Evolutionary conservation across 2,797 vertebrate species (phyloP), one percentile per base, ranked within the genome.

Genomic region (Tamandua tetradactyla): DNA sequence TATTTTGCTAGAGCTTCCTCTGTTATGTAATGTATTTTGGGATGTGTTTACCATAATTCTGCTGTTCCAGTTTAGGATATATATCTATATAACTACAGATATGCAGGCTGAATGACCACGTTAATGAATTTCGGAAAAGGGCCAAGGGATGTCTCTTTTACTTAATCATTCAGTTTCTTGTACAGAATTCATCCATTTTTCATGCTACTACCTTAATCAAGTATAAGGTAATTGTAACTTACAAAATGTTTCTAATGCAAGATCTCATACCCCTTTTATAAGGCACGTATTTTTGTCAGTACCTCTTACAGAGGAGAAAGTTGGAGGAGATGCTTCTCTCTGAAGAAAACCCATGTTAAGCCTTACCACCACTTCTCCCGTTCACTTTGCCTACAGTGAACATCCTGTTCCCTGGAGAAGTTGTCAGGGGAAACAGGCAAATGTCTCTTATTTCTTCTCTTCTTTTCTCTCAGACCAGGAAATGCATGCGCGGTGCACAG

Each of bases 401-500:
- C n/a, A 7, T 15, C 27, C 5, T 66, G 25, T 17, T 52, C 35
- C 0, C 2, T 15, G 7, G 13, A 37, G 17, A 15, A 79, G 25
- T 25, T 49, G 2, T 37, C 35, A 17, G 7, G 44, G 18, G 0
- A 2, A 52, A n/a, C 6, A 49, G 4, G 2, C 15, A 10, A 15
- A 4, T 55, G 2, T 5, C n/a, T 47, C 40, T 78, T 84, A 14
- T 32, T 78, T 25, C 25, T 85, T 32, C 25, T 85, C 44, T 62
- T 82, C 7, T 64, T 66, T 66, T 11, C 37, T 35, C 2, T 85
- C 69, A 76, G 25, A 2, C 25, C 49, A 75, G 35, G 13, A 11
- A 86, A 69, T 2, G 17, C 7, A n/a, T 40, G 7, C 55, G 35
- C 42, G 89, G 47, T 57, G 1, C 1, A 55, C 20, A 55, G 55